A percentile compares a stretch with the other conserved stretches of the same genome.
Conservation (phyloP, 2,113 vertebrate species). For the Xiphophorus hellerii region DNA sequence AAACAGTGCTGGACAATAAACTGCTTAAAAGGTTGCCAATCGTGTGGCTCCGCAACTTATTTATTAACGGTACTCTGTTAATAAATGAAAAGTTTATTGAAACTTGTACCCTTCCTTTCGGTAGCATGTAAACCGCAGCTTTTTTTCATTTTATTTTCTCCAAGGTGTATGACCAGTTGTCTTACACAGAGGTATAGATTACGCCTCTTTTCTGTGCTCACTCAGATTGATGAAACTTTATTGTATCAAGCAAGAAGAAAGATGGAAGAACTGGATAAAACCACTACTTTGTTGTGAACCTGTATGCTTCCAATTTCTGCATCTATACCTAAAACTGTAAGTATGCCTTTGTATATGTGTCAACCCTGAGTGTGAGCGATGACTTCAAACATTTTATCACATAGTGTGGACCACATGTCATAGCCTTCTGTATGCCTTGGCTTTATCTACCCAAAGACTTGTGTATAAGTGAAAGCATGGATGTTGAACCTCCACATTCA, state of each 20-base stretch:
- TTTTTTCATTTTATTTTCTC: neutral
- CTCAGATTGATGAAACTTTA: slow-evolving; percentile 17
- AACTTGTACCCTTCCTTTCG: slow-evolving; percentile 16
- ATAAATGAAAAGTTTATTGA: slow-evolving; percentile 34
- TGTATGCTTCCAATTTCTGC: slow-evolving; percentile 22
- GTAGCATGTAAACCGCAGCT: slow-evolving; percentile 37
- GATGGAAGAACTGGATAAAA: slow-evolving; percentile 56
- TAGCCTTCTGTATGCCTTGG: slow-evolving; percentile 46
- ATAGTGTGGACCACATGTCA: slow-evolving; percentile 32
- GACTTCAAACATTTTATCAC: slow-evolving; percentile 19
- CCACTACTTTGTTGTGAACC: slow-evolving; percentile 63
- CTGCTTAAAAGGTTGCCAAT: slow-evolving; percentile 19
- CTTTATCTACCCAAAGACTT: slow-evolving; percentile 63
- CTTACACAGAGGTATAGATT: slow-evolving; percentile 43
- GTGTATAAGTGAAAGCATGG: slow-evolving; percentile 43
- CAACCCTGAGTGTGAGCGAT: slow-evolving; percentile 23
- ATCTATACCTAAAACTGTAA: neutral
- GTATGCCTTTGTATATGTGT: slow-evolving; percentile 31
- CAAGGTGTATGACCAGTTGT: slow-evolving; percentile 9
- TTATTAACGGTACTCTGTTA: slow-evolving; percentile 52
- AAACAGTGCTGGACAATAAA: slow-evolving; percentile 54
- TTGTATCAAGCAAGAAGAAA: slow-evolving; percentile 42
- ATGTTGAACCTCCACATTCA: slow-evolving; percentile 33
- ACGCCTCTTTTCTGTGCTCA: slow-evolving; percentile 37
- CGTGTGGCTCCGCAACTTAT: neutral